phyloP scores from a whole-genome alignment of 2,888 invertebrate genomes.

The Cartodere bifasciata region DNA sequence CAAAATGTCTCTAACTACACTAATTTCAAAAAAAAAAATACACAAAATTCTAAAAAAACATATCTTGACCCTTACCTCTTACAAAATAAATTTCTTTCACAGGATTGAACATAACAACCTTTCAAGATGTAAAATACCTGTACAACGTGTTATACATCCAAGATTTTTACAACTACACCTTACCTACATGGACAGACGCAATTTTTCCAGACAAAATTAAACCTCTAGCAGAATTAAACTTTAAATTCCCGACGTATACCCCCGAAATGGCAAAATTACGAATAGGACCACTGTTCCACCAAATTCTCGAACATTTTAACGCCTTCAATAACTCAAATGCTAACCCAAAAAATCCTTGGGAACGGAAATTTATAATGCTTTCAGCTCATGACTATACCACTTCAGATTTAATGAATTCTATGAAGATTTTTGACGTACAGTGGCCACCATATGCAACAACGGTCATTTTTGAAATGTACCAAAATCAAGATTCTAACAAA shows the following conservation, averaged over 20 bases:
- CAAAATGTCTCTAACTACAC: too few species aligned
- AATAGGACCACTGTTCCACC: constrained; percentile 53
- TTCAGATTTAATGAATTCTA: constrained; percentile 50
- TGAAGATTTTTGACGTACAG: constrained; percentile 49
- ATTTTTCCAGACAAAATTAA: constrained; percentile 51
- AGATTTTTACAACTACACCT: constrained; percentile 41
- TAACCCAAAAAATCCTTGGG: constrained; percentile 20
- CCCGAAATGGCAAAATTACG: constrained; percentile 44
- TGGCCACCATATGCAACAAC: constrained; percentile 52
- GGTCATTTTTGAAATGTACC: constrained; percentile 49
- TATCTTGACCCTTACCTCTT: too few species aligned
- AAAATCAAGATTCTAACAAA: constrained; percentile 23
- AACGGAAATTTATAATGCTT: constrained; percentile 51
- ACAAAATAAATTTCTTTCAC: too few species aligned
- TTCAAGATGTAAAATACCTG: neutral
- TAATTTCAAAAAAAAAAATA: too few species aligned
- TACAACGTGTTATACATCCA: constrained; percentile 64
- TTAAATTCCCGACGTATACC: constrained; percentile 42
- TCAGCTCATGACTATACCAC: constrained; percentile 68
- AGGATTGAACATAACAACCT: constrained; percentile 1
- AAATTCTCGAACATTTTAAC: constrained; percentile 52
- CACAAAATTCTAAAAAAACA: too few species aligned
- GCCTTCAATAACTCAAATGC: neutral
- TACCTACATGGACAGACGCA: constrained; percentile 27
- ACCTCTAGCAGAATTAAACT: constrained; percentile 48